Evolutionary conservation across 2,797 vertebrate species (phyloP).

Genomic region (Gallinago nigripennis): DNA sequence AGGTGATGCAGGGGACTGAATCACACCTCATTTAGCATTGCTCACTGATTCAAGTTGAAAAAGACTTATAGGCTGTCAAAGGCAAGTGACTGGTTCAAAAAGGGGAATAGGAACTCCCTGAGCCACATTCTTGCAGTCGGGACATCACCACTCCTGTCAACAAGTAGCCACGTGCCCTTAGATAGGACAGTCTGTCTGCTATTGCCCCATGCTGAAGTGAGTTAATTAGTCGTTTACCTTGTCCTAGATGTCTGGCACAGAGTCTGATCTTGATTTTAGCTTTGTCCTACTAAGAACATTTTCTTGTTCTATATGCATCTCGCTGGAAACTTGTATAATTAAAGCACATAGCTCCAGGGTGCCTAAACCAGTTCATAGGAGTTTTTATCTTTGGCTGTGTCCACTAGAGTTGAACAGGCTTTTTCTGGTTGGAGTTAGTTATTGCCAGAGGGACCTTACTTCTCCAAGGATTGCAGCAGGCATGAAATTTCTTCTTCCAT

Average conservation of each 20-base stretch:
- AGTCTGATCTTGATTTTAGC: slow-evolving; percentile 21
- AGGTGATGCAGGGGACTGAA: background rate
- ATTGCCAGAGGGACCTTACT: background rate
- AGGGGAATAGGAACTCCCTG: background rate
- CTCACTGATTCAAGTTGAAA: background rate
- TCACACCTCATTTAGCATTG: background rate
- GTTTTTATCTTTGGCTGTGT: background rate
- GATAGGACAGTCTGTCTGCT: background rate
- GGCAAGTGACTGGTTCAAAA: background rate
- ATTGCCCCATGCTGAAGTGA: background rate
- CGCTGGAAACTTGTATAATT: slow-evolving; percentile 25
- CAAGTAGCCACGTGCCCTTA: background rate
- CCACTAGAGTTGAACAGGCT: background rate
- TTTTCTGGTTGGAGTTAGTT: slow-evolving; percentile 12
- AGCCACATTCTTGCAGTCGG: slow-evolving; percentile 1
- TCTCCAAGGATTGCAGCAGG: background rate
- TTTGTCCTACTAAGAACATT: slow-evolving; percentile 44
- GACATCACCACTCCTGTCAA: slow-evolving; percentile 5
- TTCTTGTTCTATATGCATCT: slow-evolving; percentile 4
- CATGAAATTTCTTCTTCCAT: background rate
- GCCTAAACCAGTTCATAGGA: slow-evolving; percentile 35
- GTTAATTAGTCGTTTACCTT: background rate
- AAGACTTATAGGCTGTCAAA: background rate
- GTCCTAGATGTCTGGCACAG: slow-evolving; percentile 22
- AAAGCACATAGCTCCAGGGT: slow-evolving; percentile 24